Base-by-base conservation (phyloP, 2,888 invertebrate species). In the Epistrophella euchroma region DNA sequence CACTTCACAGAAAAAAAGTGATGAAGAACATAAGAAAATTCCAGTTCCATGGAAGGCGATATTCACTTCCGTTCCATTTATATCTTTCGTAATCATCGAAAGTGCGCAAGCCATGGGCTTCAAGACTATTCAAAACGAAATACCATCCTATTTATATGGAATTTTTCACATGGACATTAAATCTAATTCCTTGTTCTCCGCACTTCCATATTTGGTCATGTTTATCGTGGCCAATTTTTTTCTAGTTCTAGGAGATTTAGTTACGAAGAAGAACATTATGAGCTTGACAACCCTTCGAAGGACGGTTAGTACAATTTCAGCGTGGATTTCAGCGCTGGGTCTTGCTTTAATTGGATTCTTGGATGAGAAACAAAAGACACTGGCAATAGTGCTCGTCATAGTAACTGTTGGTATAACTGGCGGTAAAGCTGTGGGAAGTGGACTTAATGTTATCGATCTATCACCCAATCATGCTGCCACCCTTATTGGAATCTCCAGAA, bases 101-200 rank as follows among this genome's bases (percentile, higher is more conserved):
- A 95, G 89, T 93, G 94, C 94, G 0, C 94, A 95, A 87, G 94
- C 94, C 88, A 96, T 95, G 95, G 96, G 95, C 0, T 95, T 94
- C 89, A 95, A 95, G 93, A 95, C 95, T 0, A 91, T 96, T 2
- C 92, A 96, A 88, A 95, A 95, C 0, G 94, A 96, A 90, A 94
- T 95, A 88, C 96, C 96, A 0, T 94, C 94, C 0, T 96, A 95
- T 88, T 94, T 96, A 93, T 94, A 94, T 66, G 93, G 93, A 64
- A 94, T 95, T 0, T 92, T 95, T 0, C 92, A 93, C 37, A 94
- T 94, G 88, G 92, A 95, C 66, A 94, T 95, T 15, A 93, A 94
- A 90, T 90, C 92, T 90, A 93, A 93, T 85, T 93, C 93, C 0
- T 32, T 91, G 4, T 90, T 92, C 19, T 93, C 94, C 0, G 93